Evolutionary conservation across 2,797 vertebrate genomes (phyloP), one percentile per base, ranked within the genome.

Genomic region (Liparis tanakae): DNA sequence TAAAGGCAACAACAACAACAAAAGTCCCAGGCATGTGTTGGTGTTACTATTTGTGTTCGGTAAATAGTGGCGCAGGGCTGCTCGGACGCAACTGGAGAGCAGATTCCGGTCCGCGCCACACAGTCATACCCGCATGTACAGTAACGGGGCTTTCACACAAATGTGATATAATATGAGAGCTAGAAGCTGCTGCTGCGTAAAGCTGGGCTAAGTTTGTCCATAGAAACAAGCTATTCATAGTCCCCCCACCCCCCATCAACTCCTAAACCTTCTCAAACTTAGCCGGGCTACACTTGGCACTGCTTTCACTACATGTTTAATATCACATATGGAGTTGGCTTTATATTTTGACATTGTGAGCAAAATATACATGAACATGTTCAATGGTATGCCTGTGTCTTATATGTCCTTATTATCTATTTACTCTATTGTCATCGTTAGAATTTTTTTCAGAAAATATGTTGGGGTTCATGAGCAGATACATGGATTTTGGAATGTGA

Each of bases 191-290:
- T 78, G 86, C 85, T 80, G 69, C 80, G 65, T 71, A 81, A 84
- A 87, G 83, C 78, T 51, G 74, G 79, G 92, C 91, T 94, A 94
- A 93, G 92, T 94, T 89, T 82, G 85, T 90, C 90, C 94, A 85
- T 76, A 93, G 94, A 92, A 93, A 94, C 93, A 88, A 88, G 91
- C 93, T 95, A 94, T 95, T 94, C 94, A 94, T 95, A 95, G 94
- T 90, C 84, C 74, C 55, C 22, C 76, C 85, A n/a, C 85, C 74
- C 55, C n/a, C 22, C 22, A 10, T 63, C 41, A 13, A 55, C 83
- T 48, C 77, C 79, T 63, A 72, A 88, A 87, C 67, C 82, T 80
- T 60, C 66, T 79, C 78, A 77, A 76, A 85, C 74, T 87, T 77
- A 67, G 72, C 50, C 64, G 76, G 70, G 48, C 65, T 59, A 0